Evolutionary conservation across 2,113 vertebrate species (phyloP).

Genomic region (Vanacampus margaritifer): DNA sequence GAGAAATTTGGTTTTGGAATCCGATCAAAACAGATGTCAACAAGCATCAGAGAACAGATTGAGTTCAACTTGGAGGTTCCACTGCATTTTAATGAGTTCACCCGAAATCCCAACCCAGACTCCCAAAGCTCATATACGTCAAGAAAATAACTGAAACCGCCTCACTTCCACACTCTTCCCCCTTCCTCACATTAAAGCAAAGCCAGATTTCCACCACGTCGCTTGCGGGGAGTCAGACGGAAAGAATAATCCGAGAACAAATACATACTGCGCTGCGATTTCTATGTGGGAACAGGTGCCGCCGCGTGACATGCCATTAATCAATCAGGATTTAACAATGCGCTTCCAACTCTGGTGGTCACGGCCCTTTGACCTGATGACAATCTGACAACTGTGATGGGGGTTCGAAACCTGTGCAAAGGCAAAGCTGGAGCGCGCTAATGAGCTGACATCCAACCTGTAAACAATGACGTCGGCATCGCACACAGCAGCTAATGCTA

Average conservation of each 20-base stretch:
- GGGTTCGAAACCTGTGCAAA: slow-evolving; percentile 31
- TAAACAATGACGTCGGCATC: not conserved
- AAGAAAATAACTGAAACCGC: slow-evolving; percentile 25
- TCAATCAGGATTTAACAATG: slow-evolving; percentile 61
- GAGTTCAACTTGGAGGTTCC: not conserved
- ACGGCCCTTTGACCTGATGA: slow-evolving; percentile 43
- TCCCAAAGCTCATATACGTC: slow-evolving; percentile 46
- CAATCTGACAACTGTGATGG: slow-evolving; percentile 39
- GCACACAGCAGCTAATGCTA: no score
- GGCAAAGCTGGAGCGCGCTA: slow-evolving; percentile 12
- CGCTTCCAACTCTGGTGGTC: slow-evolving; percentile 35
- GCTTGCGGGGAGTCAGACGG: slow-evolving; percentile 1
- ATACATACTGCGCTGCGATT: slow-evolving; percentile 35
- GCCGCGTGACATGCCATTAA: slow-evolving; percentile 55
- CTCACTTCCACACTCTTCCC: not conserved
- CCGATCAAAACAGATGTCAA: slow-evolving; percentile 5
- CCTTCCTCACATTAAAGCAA: not conserved
- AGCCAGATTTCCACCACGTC: not conserved
- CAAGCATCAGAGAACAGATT: slow-evolving; percentile 3
- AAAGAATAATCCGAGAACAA: slow-evolving; percentile 12
- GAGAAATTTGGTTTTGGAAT: not conserved
- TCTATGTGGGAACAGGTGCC: slow-evolving; percentile 57
- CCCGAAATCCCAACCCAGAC: slow-evolving; percentile 25
- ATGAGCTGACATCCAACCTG: slow-evolving; percentile 5
- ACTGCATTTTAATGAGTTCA: slow-evolving; percentile 11